These are phyloP conservation scores for Labroides dimidiatus DNA, from an alignment of 2,797 vertebrate genomes.

Conservation along the genomic window DNA sequence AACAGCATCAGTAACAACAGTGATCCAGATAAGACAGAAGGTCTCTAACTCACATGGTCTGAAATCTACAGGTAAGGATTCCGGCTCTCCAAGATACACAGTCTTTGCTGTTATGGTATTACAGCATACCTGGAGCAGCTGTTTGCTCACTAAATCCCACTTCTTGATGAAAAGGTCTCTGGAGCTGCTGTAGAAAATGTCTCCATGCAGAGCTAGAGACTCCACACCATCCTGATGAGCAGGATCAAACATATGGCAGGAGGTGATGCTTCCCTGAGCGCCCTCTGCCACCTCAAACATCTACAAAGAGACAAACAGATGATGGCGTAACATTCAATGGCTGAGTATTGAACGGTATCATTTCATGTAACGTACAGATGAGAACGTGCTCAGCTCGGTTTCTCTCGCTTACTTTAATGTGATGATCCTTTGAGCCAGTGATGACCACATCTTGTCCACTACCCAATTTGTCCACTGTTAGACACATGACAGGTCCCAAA, in stretches of 20 bases:
- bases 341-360: background rate
- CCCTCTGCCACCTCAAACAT: slow-evolving; percentile 98
- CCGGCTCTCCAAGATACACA: too few relatives aligned
- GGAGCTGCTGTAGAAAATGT: slow-evolving; percentile 92
- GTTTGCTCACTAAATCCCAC: slow-evolving; percentile 94
- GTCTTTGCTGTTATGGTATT: too few relatives aligned
- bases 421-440: slow-evolving; percentile 96
- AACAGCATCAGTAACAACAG: too few relatives aligned
- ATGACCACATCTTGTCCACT: slow-evolving; percentile 94
- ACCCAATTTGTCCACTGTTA: slow-evolving; percentile 90
- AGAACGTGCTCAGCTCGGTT: background rate
- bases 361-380: background rate
- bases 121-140: slow-evolving; percentile 86
- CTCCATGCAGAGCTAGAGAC: slow-evolving; percentile 88
- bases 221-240: slow-evolving; percentile 95
- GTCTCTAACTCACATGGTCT: too few relatives aligned
- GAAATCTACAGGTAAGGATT: too few relatives aligned
- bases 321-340: background rate
- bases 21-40: background rate
- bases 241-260: slow-evolving; percentile 92
- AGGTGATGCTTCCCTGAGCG: slow-evolving; percentile 90
- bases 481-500: slow-evolving; percentile 94
- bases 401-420: slow-evolving; percentile 87
- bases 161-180: slow-evolving; percentile 95
- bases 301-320: slow-evolving; percentile 71